Conservation (phyloP, 2,113 vertebrate genomes). For the Eulemur rufifrons region DNA sequence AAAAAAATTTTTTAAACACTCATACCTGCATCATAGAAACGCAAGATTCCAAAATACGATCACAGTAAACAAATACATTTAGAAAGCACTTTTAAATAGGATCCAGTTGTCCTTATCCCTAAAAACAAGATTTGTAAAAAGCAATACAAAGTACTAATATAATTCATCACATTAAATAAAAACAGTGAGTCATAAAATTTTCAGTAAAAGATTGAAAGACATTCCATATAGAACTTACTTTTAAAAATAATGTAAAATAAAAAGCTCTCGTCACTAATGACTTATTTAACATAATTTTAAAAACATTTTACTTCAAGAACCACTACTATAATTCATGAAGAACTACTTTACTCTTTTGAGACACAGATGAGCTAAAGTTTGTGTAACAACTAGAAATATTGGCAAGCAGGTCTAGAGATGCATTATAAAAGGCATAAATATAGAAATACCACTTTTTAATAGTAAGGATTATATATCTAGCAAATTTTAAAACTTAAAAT, state of each 20-base stretch:
- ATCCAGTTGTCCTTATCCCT: slow-evolving; percentile 1
- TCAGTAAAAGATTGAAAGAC: neutral
- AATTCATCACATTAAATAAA: slow-evolving; percentile 19
- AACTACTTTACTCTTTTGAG: slow-evolving; percentile 4
- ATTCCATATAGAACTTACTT: neutral
- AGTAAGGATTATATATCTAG: neutral
- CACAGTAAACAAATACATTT: neutral
- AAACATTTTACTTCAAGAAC: slow-evolving; percentile 11
- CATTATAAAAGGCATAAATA: neutral
- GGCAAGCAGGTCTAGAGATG: neutral
- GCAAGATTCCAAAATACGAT: neutral
- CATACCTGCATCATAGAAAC: neutral
- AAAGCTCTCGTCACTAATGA: neutral
- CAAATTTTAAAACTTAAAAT: slow-evolving; percentile 20
- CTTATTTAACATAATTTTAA: neutral
- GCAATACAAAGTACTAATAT: neutral
- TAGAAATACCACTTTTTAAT: neutral
- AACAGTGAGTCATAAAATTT: neutral
- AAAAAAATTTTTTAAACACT: neutral
- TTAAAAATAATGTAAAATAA: slow-evolving; percentile 21
- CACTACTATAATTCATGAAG: neutral
- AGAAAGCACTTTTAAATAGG: slow-evolving; percentile 24
- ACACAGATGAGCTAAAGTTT: neutral
- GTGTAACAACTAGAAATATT: neutral
- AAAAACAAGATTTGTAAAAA: slow-evolving; percentile 44